Evolutionary conservation across 2,888 invertebrate species (phyloP).

Genomic region (Cordilura impudica): DNA sequence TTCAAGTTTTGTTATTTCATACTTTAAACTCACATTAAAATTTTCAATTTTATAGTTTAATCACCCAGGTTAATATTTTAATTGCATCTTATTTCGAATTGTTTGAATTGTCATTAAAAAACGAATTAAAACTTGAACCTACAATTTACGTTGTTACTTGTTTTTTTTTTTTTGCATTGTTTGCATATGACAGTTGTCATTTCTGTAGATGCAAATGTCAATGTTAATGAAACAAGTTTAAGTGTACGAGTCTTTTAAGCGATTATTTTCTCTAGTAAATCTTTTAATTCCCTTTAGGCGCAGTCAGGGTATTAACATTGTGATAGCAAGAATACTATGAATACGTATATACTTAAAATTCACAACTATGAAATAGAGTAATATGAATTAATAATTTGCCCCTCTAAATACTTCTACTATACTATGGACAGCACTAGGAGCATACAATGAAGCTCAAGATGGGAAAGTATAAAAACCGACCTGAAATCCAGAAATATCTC

Average conservation of each 20-base stretch:
- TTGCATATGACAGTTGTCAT: constrained; percentile 61
- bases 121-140: constrained; percentile 45
- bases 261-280: constrained; percentile 26
- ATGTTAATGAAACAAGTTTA: constrained; percentile 57
- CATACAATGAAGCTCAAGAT: too few relatives aligned
- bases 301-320: background rate
- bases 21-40: constrained; percentile 51
- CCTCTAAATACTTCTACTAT: too few relatives aligned
- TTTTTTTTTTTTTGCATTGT: constrained; percentile 44
- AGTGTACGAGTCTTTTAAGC: background rate
- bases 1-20: constrained; percentile 32
- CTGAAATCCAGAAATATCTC: too few relatives aligned
- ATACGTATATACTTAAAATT: too few relatives aligned
- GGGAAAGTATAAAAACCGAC: too few relatives aligned
- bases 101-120: constrained; percentile 51
- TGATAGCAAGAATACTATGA: too few relatives aligned
- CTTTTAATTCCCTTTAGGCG: constrained; percentile 15
- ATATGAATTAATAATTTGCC: too few relatives aligned
- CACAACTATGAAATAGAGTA: too few relatives aligned
- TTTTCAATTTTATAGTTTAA: constrained; percentile 43
- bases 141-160: constrained; percentile 30
- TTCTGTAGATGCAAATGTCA: constrained; percentile 52
- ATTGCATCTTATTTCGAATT: constrained; percentile 45
- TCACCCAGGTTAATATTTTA: constrained; percentile 55
- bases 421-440: too few relatives aligned